Base-by-base conservation (phyloP, 2,888 invertebrate genomes). In the Drosophila bunnanda region DNA sequence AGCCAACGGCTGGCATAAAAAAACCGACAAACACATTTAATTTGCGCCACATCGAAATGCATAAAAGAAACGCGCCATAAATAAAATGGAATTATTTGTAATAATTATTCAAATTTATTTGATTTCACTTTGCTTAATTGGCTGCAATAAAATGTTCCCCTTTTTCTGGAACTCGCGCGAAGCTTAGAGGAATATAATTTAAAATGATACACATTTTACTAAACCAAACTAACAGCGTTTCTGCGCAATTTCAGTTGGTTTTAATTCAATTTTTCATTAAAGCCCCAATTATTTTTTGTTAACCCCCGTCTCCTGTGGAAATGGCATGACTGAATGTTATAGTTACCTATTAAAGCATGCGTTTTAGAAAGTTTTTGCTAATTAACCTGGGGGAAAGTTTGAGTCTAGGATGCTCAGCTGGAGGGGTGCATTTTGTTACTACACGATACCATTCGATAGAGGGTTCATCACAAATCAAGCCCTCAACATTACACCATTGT, bases 61-160 rank as follows among this genome's bases (percentile, higher is more conserved):
- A 62, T 70, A 34, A 65, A 65, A 65, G 34, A 52, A 54, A 65
- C 25, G 57, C 46, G 67, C 48, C 68, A 80, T 78, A 68, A 59
- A 82, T 61, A 69, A 78, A 71, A 71, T 48, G 17, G 62, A 57
- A 74, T 83, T 79, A 77, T 76, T 77, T 80, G 55, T 76, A 71
- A 64, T 69, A 73, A 77, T 77, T 78, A 66, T 73, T 77, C 9
- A 74, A 77, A 70, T 69, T 73, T 69, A 71, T 78, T 68, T 69
- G 54, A 55, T 67, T 61, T 56, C 25, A 65, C 52, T 67, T 54
- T 69, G 43, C 64, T 62, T 53, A 39, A 71, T 46, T 44, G 52
- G 44, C 53, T 43, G 44, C 60, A 54, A 79, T 54, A 53, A 53
- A 17, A 38, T 15, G 54, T 43, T 38, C 28, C 34, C 36, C 7